These are phyloP conservation scores for Solea solea DNA, from an alignment of 2,113 vertebrate genomes.

Conservation along the genomic window DNA sequence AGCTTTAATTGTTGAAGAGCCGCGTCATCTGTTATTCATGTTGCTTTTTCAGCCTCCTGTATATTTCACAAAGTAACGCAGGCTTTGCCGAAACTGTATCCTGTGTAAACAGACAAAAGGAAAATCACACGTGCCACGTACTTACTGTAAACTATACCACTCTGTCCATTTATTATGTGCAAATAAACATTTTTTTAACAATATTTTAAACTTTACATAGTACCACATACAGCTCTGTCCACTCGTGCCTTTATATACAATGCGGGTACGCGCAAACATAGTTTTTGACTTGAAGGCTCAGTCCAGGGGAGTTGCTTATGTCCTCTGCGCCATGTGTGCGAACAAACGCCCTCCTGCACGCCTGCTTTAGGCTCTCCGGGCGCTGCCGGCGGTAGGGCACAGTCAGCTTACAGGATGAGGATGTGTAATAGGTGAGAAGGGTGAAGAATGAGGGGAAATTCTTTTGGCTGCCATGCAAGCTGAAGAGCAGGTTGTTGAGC, in stretches of 20 bases:
- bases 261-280: slow-evolving; percentile 88
- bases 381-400: slow-evolving; percentile 85
- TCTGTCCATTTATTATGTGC: too few relatives aligned
- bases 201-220: too few relatives aligned
- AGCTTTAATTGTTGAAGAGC: too few relatives aligned
- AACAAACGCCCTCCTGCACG: slow-evolving; percentile 88
- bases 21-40: too few relatives aligned
- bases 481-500: slow-evolving; percentile 87
- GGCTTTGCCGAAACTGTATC: too few relatives aligned
- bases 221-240: too few relatives aligned
- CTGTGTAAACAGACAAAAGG: too few relatives aligned
- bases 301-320: slow-evolving; percentile 78
- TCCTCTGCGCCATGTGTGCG: slow-evolving; percentile 84
- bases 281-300: slow-evolving; percentile 83
- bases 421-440: slow-evolving; percentile 89
- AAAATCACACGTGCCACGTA: too few relatives aligned
- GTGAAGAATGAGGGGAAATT: slow-evolving; percentile 89
- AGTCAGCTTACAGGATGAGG: slow-evolving; percentile 87
- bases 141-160: too few relatives aligned
- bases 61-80: too few relatives aligned
- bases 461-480: slow-evolving; percentile 90
- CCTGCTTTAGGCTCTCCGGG: slow-evolving; percentile 87
- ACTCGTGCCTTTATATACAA: slow-evolving; percentile 32
- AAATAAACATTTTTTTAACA: too few relatives aligned
- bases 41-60: too few relatives aligned